Conservation (phyloP, 1,140 invertebrate species). For the fruit fly (Drosophila melanogaster) region DNA sequence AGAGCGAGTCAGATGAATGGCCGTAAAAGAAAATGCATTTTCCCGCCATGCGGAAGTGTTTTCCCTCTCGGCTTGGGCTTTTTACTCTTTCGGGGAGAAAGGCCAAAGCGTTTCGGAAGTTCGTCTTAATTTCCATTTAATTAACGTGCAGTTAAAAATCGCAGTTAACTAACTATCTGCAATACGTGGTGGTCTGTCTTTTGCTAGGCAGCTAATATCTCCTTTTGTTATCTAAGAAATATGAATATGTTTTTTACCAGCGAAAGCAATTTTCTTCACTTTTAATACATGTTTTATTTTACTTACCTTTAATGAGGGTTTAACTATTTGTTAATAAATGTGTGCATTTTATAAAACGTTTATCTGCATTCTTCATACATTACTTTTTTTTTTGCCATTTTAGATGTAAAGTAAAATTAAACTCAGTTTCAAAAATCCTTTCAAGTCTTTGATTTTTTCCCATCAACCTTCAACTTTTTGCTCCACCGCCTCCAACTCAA, state of each 20-base stretch:
- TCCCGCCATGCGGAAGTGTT: constrained; percentile 2
- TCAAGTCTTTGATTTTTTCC: background rate
- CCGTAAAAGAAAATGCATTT: constrained; percentile 11
- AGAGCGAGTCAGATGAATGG: background rate
- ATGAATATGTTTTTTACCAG: background rate
- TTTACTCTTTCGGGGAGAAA: constrained; percentile 4
- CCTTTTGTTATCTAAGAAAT: background rate
- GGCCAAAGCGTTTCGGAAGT: constrained; percentile 9
- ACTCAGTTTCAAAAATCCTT: background rate
- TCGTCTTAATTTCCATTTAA: constrained; percentile 10
- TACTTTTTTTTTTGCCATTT: no score
- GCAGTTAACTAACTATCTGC: constrained; percentile 1
- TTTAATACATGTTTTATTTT: background rate
- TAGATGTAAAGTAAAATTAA: no score
- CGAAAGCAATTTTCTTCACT: background rate
- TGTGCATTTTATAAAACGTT: no score
- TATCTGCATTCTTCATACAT: no score
- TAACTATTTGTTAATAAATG: no score
- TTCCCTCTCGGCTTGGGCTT: background rate
- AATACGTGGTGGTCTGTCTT: background rate
- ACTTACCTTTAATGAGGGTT: no score
- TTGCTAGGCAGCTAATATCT: background rate
- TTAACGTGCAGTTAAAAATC: constrained; percentile 11
- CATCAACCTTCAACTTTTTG: background rate
- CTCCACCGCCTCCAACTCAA: background rate